Conservation (phyloP, 2,113 vertebrate genomes). For the Carettochelys insculpta region DNA sequence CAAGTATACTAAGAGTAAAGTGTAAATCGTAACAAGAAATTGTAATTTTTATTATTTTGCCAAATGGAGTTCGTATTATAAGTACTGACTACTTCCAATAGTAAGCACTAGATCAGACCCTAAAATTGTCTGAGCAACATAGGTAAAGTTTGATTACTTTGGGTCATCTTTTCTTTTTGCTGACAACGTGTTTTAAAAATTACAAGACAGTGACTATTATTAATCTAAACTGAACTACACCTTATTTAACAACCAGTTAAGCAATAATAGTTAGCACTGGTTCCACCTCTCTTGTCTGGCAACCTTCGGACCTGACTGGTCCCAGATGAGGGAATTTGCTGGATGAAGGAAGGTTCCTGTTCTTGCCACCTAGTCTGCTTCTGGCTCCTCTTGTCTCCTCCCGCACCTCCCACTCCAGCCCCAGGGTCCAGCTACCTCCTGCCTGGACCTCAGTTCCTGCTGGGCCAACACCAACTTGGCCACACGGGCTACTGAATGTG, state of each 20-base stretch:
- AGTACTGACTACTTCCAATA: not conserved
- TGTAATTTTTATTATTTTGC: not conserved
- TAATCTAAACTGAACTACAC: not conserved
- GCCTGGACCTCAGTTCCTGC: too few species aligned
- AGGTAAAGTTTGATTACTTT: not conserved
- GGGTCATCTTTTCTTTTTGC: not conserved
- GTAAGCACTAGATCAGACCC: not conserved
- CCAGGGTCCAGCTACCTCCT: too few species aligned
- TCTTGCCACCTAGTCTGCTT: too few species aligned
- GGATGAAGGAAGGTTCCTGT: too few species aligned
- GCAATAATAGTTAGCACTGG: not conserved
- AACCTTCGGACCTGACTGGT: too few species aligned
- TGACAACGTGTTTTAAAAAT: not conserved
- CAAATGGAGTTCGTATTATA: not conserved
- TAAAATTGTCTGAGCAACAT: not conserved
- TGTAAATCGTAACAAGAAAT: not conserved
- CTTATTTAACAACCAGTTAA: not conserved
- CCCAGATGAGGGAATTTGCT: too few species aligned
- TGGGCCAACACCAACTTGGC: too few species aligned
- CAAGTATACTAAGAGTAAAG: not conserved
- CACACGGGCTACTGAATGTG: too few species aligned
- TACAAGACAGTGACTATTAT: not conserved
- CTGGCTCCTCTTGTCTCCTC: too few species aligned
- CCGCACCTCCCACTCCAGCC: too few species aligned
- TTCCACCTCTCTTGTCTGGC: too few species aligned